These are phyloP conservation scores for Hippocampus mohnikei DNA, from an alignment of 2,113 vertebrate species.

Conservation along the genomic window DNA sequence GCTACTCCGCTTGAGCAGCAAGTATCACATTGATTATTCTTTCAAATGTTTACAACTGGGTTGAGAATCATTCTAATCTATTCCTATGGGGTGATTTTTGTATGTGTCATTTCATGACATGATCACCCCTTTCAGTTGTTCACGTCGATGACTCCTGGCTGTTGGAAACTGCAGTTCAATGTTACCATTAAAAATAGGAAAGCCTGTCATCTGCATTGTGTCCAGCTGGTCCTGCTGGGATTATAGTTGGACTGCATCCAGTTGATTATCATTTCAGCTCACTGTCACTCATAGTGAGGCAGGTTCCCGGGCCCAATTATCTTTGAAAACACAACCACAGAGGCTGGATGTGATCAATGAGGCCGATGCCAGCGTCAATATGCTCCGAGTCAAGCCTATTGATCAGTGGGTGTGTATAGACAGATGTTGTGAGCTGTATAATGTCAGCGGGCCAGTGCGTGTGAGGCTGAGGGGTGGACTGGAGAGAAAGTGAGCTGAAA, in stretches of 20 bases:
- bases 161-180: constrained; percentile 39
- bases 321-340: constrained; percentile 79
- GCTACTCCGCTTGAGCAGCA: constrained; percentile 10
- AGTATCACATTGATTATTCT: constrained; percentile 10
- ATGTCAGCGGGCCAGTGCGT: constrained; percentile 76
- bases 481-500: not conserved
- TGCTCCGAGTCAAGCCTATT: constrained; percentile 81
- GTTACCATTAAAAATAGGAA: constrained; percentile 46
- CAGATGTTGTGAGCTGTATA: constrained; percentile 81
- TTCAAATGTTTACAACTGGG: not conserved
- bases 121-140: constrained; percentile 2
- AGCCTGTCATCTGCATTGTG: constrained; percentile 39
- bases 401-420: constrained; percentile 83
- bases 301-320: constrained; percentile 82
- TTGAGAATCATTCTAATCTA: not conserved
- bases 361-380: constrained; percentile 80
- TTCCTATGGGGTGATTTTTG: not conserved
- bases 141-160: constrained; percentile 29
- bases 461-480: constrained; percentile 19
- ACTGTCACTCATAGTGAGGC: constrained; percentile 70
- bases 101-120: not conserved
- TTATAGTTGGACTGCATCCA: constrained; percentile 54
- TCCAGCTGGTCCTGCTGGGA: constrained; percentile 52
- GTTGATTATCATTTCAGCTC: constrained; percentile 69
- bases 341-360: constrained; percentile 88